phyloP scores from a whole-genome alignment of 2,113 vertebrate genomes.

The Leuciscus idus region DNA sequence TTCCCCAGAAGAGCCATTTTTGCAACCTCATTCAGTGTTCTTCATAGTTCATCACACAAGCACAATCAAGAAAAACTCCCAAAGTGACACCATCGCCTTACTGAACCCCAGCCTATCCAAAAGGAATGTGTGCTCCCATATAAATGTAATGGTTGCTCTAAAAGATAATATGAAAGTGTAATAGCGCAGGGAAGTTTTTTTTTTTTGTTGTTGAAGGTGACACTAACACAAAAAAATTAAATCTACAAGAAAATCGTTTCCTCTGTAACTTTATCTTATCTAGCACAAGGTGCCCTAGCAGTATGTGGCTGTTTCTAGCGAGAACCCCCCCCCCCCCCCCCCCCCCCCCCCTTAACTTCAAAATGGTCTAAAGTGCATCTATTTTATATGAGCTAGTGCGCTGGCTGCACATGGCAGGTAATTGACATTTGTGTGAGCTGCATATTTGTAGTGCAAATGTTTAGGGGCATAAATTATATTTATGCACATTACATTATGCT shows the following conservation, averaged over 20 bases:
- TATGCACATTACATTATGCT: slow-evolving; percentile 71
- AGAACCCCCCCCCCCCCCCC: slow-evolving; percentile 48
- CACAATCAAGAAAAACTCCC: slow-evolving; percentile 68
- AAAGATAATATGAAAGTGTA: slow-evolving; percentile 69
- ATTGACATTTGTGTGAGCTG: slow-evolving; percentile 64
- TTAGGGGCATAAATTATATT: slow-evolving; percentile 78
- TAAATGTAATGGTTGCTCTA: slow-evolving; percentile 63
- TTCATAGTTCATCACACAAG: slow-evolving; percentile 70
- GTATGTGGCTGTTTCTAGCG: slow-evolving; percentile 36
- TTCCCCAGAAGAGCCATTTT: slow-evolving; percentile 62
- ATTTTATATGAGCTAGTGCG: slow-evolving; percentile 46
- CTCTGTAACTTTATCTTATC: slow-evolving; percentile 59
- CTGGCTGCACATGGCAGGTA: slow-evolving; percentile 61
- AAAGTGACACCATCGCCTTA: slow-evolving; percentile 63
- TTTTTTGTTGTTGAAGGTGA: slow-evolving; percentile 71
- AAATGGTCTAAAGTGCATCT: slow-evolving; percentile 46
- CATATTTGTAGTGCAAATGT: slow-evolving; percentile 75
- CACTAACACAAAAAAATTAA: slow-evolving; percentile 67
- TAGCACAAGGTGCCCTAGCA: slow-evolving; percentile 59
- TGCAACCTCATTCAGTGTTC: slow-evolving; percentile 63
- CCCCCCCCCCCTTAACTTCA: slow-evolving; percentile 43
- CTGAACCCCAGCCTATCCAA: slow-evolving; percentile 43
- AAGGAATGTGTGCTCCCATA: slow-evolving; percentile 61
- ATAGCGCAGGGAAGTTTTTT: slow-evolving; percentile 52
- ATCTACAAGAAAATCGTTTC: slow-evolving; percentile 63